A percentile compares a stretch with the other conserved stretches of the same genome.
Conservation (phyloP, 2,888 invertebrate species). For the Crematogaster levior region DNA sequence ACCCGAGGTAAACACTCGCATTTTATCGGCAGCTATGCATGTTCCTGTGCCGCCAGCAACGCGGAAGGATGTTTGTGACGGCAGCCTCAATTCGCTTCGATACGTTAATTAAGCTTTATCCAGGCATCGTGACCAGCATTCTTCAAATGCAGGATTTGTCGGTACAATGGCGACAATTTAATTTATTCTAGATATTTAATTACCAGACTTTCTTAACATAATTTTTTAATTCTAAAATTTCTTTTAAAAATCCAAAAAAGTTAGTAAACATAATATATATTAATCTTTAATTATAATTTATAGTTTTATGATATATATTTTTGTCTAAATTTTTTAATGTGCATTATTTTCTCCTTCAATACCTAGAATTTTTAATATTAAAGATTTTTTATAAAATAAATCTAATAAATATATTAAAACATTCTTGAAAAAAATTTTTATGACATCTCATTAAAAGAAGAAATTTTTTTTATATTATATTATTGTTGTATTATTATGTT, state of each 20-base stretch:
- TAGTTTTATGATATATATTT: background rate
- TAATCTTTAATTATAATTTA: background rate
- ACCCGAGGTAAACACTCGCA: background rate
- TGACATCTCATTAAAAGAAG: background rate
- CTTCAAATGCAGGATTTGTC: background rate
- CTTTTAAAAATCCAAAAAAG: background rate
- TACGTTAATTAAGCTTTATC: slow-evolving; percentile 31
- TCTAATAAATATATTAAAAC: background rate
- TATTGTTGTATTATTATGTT: too few species aligned
- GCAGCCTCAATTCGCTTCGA: background rate
- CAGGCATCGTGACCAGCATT: background rate
- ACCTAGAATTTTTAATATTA: background rate
- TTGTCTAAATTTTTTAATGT: background rate
- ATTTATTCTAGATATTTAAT: background rate
- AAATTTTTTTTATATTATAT: background rate
- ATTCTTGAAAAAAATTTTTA: background rate
- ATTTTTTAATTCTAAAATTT: background rate
- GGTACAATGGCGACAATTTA: background rate
- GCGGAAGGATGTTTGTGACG: background rate
- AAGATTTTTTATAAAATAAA: background rate
- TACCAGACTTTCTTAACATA: background rate
- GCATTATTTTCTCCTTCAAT: too few species aligned
- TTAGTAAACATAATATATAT: background rate
- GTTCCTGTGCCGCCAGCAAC: background rate
- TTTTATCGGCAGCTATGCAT: background rate